Evolutionary conservation across 1,140 invertebrate species (phyloP), one percentile per base, ranked within the genome.

Genomic region (Aphaenogaster floridana): DNA sequence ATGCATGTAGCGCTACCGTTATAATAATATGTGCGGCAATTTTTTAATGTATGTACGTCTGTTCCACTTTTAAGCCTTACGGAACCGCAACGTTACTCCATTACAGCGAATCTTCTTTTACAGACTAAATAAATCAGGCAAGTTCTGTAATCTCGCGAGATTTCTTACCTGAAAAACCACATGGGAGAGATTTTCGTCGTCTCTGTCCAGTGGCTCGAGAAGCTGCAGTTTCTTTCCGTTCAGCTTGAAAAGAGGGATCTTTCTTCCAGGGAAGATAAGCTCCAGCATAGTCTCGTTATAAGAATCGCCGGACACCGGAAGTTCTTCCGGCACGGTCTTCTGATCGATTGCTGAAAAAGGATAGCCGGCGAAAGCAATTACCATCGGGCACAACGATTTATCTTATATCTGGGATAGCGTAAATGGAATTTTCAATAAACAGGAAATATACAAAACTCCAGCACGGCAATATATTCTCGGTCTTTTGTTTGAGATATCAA

Each of bases 141-240:
- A 6, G 15, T 36, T 39, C 13, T 28, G 6, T 15, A 80, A 69
- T 52, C 13, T 28, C 48, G 39, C 28, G 11, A 42, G 61, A 36
- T 34, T 39, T 87, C 93, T 95, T 94, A 98, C 98, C 97, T 98
- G 98, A 94, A 98, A 98, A 3, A 98, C 97, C 93, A 98, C 97
- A 94, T 98, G 98, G 54, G 98, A 98, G 52, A 98, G 96, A 95
- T 98, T 98, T 90, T 98, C 97, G 72, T 96, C 97, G 95, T 99
- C 98, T 92, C 98, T 96, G 94, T 99, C 98, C 48, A 99, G 94
- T 0, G 98, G 98, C 87, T 97, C 95, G 54, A 98, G 95, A 21
- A 99, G 95, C 92, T 97, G 96, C 5, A 99, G 94, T 83, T 96
- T 97, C 94, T 98, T 98, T n/a, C 98, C 98, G 88, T 97, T 97